Evolutionary conservation across 1,140 invertebrate species (phyloP).

Genomic region (Trachymyrmex septentrionalis): DNA sequence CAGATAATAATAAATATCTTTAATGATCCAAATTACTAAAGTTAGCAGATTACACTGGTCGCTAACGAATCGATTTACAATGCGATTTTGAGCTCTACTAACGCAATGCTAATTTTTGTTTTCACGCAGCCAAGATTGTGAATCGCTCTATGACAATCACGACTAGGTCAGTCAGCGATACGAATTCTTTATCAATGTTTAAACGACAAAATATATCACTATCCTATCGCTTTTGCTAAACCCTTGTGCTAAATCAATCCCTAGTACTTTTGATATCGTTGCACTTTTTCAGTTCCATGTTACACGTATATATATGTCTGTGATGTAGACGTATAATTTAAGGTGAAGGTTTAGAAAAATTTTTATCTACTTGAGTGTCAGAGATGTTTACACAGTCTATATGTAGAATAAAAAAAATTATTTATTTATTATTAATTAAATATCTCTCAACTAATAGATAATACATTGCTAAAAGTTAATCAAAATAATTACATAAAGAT

Average conservation of each 20-base stretch:
- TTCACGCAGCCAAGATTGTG: slow-evolving; percentile 79
- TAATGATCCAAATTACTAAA: slow-evolving; percentile 14
- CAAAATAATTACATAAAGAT: neutral
- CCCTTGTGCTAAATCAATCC: neutral
- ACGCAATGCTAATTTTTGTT: slow-evolving; percentile 68
- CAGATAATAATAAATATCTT: neutral
- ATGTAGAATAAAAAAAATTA: neutral
- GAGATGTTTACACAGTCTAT: neutral
- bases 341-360: neutral
- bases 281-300: slow-evolving; percentile 1
- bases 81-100: slow-evolving; percentile 34
- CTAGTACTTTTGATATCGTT: neutral
- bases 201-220: slow-evolving; percentile 34
- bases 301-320: neutral
- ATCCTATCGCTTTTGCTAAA: slow-evolving; percentile 31
- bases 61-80: slow-evolving; percentile 13
- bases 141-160: slow-evolving; percentile 71
- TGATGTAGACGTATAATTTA: neutral
- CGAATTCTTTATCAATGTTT: slow-evolving; percentile 70
- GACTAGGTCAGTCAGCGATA: slow-evolving; percentile 78
- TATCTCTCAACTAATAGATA: neutral
- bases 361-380: neutral
- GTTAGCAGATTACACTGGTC: neutral
- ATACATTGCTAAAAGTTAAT: neutral
- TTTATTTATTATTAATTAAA: neutral